A percentile compares a stretch with the other conserved stretches of the same genome.
Evolutionary conservation across 2,888 invertebrate genomes (phyloP).

Genomic region (Thymelicus acteon): DNA sequence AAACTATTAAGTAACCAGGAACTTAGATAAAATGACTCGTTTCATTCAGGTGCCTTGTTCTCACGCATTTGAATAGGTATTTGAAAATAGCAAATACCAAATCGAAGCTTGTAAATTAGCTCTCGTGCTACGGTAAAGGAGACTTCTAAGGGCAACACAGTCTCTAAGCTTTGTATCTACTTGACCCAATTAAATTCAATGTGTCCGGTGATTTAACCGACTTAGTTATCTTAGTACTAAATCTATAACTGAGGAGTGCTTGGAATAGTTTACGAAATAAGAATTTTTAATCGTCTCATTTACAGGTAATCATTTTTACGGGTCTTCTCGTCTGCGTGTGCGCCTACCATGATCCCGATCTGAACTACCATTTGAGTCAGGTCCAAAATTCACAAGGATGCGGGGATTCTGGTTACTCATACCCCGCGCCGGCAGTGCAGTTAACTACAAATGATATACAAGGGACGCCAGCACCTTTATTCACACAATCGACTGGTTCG

Average conservation of each 20-base stretch:
- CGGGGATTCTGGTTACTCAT: conserved; percentile 78
- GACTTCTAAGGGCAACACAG: conserved; percentile 31
- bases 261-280: not conserved
- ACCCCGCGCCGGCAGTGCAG: conserved; percentile 82
- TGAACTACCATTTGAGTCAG: conserved; percentile 76
- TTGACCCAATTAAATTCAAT: conserved; percentile 36
- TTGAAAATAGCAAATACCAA: conserved; percentile 36
- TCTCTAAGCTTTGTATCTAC: conserved; percentile 35
- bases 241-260: conserved; percentile 21
- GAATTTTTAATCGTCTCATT: conserved; percentile 45
- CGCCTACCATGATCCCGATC: conserved; percentile 78
- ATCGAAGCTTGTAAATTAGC: conserved; percentile 37
- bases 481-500: conserved; percentile 47
- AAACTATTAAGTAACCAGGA: conserved; percentile 24
- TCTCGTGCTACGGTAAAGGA: conserved; percentile 33
- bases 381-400: conserved; percentile 67
- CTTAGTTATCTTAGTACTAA: conserved; percentile 26
- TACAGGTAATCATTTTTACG: conserved; percentile 64
- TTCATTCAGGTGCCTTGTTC: conserved; percentile 23
- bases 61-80: conserved; percentile 36
- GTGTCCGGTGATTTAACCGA: conserved; percentile 34
- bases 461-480: conserved; percentile 47
- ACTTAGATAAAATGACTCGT: conserved; percentile 25
- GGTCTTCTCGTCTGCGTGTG: conserved; percentile 58
- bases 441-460: conserved; percentile 71